phyloP scores from a whole-genome alignment of 2,888 invertebrate genomes.

The Drosophila bunnanda region DNA sequence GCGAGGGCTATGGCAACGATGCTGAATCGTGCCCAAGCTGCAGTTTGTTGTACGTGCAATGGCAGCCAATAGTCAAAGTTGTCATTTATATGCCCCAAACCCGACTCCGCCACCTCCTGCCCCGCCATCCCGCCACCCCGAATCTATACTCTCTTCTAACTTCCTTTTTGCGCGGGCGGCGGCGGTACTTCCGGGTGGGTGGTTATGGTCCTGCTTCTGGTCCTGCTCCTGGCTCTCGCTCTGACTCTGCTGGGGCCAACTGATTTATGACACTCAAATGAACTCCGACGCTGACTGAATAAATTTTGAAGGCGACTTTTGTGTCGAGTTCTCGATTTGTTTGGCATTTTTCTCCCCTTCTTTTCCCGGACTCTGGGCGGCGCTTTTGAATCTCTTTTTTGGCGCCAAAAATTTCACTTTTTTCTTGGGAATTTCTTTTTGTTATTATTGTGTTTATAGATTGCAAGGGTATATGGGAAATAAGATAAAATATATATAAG shows the following conservation, averaged over 20 bases:
- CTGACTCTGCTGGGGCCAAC: constrained; percentile 34
- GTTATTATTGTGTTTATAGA: neutral
- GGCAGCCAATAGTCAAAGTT: constrained; percentile 63
- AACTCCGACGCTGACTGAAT: constrained; percentile 72
- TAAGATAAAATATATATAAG: too few species aligned
- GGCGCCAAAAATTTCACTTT: constrained; percentile 37
- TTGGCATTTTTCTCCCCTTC: constrained; percentile 39
- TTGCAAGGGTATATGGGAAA: neutral
- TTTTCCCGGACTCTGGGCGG: neutral
- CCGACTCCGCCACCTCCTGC: neutral
- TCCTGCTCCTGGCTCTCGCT: constrained; percentile 5
- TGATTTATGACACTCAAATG: constrained; percentile 77
- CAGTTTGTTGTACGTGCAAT: constrained; percentile 69
- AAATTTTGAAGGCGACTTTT: constrained; percentile 62
- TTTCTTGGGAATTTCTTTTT: neutral
- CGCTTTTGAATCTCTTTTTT: constrained; percentile 13
- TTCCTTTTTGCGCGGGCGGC: constrained; percentile 19
- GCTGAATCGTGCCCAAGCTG: constrained; percentile 66
- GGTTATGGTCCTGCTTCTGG: constrained; percentile 25
- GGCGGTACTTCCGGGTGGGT: constrained; percentile 7
- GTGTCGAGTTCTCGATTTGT: constrained; percentile 53
- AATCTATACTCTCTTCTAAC: constrained; percentile 16
- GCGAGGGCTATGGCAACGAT: constrained; percentile 43
- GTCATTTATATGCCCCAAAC: constrained; percentile 59
- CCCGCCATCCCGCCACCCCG: neutral